These are phyloP conservation scores for Cryptosula pallasiana DNA, from an alignment of 2,888 invertebrate species.

Conservation along the genomic window DNA sequence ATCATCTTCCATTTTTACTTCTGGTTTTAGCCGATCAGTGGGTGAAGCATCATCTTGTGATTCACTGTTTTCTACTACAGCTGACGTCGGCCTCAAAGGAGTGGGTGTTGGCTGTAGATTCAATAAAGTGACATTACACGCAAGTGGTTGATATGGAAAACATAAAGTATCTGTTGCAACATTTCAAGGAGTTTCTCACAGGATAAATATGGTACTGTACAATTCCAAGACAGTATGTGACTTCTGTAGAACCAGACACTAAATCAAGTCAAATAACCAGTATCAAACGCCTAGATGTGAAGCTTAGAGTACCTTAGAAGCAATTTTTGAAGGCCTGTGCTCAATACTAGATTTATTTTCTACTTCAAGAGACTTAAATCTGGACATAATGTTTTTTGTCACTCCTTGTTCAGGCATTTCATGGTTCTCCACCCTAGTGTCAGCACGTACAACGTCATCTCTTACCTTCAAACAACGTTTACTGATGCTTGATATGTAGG, in stretches of 20 bases:
- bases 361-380: conserved; percentile 3
- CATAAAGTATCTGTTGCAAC: no score
- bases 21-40: neutral
- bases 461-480: neutral
- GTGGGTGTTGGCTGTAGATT: conserved; percentile 22
- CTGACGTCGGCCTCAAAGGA: conserved; percentile 5
- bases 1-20: neutral
- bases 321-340: neutral
- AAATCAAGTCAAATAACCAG: no score
- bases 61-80: neutral
- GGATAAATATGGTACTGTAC: no score
- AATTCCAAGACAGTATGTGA: no score
- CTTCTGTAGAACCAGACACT: no score
- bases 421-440: neutral
- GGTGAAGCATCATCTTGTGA: neutral
- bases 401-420: conserved; percentile 20
- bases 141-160: no score
- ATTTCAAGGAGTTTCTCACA: no score
- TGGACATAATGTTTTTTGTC: conserved; percentile 2
- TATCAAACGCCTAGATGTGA: no score
- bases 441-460: conserved; percentile 11
- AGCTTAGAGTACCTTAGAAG: neutral
- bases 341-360: neutral
- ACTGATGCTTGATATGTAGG: no score
- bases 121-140: no score